Evolutionary conservation across 64 coral and sea anemone species (phyloP), one percentile per base, ranked within the genome.

Genomic region (Stylophora pistillata): DNA sequence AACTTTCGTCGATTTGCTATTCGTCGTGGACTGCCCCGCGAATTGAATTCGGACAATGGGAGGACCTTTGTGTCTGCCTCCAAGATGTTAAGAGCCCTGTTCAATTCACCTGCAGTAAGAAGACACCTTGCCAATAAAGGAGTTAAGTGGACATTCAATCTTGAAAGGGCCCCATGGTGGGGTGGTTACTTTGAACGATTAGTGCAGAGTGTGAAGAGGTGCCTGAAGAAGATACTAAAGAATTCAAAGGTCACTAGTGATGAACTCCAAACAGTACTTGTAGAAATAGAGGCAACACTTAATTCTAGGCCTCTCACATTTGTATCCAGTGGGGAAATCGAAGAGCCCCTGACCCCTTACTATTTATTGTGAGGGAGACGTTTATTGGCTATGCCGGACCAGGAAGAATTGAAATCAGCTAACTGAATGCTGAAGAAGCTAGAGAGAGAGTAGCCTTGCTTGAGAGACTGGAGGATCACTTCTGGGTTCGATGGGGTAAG

Each of bases 161-260:
- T 80, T 11, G 15, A 80, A 30, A 80, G 56, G 55, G 55, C 78
- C 29, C 78, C 69, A 56, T 89, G 75, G 85, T 86, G 53, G 69
- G 70, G 20, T 54, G 85, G 70, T 18, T 85, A 20, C 60, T 85
- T 63, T 23, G 59, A 85, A 18, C 61, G 6, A 66, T 64, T 85
- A 21, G 59, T 16, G 28, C 81, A 69, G 37, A 68, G 59, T 29
- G 81, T 85, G 4, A 85, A 85, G 30, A 85, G 81, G 41, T 70
- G 59, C 59, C 41, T 85, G 59, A 85, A 70, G 30, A 85, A 85
- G 47, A 17, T n/a, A 20, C 21, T 85, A 23, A 30, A 20, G 17
- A 85, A 64, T 13, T 9, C 81, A 65, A 52, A 63, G 6, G 30
- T 85, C 15, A 88, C 34, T 11, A 23, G 20, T 53, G 5, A 53